Evolutionary conservation across 2,888 invertebrate species (phyloP).

Genomic region (Drosophila quinaria): DNA sequence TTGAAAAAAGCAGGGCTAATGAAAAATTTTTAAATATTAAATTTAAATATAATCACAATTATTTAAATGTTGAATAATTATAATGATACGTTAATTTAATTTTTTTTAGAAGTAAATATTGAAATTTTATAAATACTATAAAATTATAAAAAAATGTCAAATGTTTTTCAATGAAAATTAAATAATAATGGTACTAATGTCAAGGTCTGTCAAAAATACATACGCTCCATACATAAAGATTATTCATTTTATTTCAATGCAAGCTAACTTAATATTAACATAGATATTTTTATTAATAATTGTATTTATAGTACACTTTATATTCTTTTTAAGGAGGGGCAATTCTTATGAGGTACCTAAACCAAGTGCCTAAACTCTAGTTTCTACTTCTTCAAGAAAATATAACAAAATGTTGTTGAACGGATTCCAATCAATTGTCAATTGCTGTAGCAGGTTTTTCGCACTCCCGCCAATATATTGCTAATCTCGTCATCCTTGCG

Average conservation of each 20-base stretch:
- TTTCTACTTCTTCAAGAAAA: constrained; percentile 15
- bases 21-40: too few relatives aligned
- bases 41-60: too few relatives aligned
- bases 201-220: constrained; percentile 25
- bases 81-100: too few relatives aligned
- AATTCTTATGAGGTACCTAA: constrained; percentile 39
- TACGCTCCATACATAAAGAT: constrained; percentile 10
- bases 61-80: too few relatives aligned
- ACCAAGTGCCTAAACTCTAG: constrained; percentile 41
- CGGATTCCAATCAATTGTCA: constrained; percentile 77
- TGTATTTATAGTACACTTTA: constrained; percentile 34
- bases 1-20: too few relatives aligned
- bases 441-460: constrained; percentile 95
- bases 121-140: too few relatives aligned
- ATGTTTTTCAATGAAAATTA: too few relatives aligned
- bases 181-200: too few relatives aligned
- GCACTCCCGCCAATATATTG: constrained; percentile 94
- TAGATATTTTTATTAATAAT: constrained; percentile 25
- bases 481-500: constrained; percentile 95
- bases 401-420: constrained; percentile 15
- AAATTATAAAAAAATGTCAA: too few relatives aligned
- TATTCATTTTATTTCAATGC: constrained; percentile 60
- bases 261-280: constrained; percentile 56
- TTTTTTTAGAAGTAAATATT: too few relatives aligned
- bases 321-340: constrained; percentile 5